A percentile compares a stretch with the other conserved stretches of the same genome.
Conservation (phyloP, 2,888 invertebrate genomes). For the Portevinia maculata region DNA sequence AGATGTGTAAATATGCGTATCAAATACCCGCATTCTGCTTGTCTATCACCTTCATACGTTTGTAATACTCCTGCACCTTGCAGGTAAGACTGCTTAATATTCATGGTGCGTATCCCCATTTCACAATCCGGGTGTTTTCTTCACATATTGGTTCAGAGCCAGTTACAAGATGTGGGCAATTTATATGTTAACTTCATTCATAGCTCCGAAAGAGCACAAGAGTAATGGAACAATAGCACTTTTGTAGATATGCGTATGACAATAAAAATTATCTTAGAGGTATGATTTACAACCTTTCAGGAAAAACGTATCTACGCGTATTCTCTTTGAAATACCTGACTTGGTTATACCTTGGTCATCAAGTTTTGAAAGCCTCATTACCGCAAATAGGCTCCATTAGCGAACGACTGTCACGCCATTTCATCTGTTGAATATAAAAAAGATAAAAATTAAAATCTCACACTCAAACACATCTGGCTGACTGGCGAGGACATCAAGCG, state of each 20-base stretch:
- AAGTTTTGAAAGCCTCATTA: constrained; percentile 50
- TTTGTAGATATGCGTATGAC: constrained; percentile 54
- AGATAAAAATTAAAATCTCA: constrained; percentile 21
- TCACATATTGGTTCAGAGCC: background rate
- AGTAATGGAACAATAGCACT: constrained; percentile 28
- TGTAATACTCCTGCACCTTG: constrained; percentile 50
- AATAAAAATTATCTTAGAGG: constrained; percentile 39
- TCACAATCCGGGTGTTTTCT: background rate
- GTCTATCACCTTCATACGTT: constrained; percentile 61
- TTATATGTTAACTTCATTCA: background rate
- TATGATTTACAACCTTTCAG: constrained; percentile 38
- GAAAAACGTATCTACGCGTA: constrained; percentile 12
- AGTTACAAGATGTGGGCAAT: background rate
- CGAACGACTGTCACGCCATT: constrained; percentile 14
- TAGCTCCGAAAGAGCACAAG: background rate
- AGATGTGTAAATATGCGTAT: constrained; percentile 73
- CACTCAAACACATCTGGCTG: background rate
- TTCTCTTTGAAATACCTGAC: constrained; percentile 34
- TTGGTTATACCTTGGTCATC: constrained; percentile 36
- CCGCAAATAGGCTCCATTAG: constrained; percentile 44
- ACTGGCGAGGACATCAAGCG: background rate
- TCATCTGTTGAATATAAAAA: constrained; percentile 60
- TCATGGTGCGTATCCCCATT: constrained; percentile 27
- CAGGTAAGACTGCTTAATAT: constrained; percentile 55
- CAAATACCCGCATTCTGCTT: constrained; percentile 66